Base-by-base conservation (phyloP, 2,113 vertebrate genomes). In the Boleophthalmus pectinirostris region DNA sequence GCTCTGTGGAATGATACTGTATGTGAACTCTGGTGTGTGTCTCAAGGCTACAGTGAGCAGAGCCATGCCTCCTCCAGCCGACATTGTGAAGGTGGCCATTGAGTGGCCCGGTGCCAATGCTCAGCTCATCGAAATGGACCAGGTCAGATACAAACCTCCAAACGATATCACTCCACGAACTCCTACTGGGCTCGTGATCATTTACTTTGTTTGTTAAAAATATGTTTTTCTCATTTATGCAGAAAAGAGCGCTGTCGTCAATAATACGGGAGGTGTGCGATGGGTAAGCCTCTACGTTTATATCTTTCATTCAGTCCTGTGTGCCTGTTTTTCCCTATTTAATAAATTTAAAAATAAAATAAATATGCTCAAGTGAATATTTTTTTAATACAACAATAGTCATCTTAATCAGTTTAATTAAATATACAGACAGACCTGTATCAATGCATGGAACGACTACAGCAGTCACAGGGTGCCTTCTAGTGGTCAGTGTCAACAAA, bases 31-130 rank as follows among this genome's bases (percentile, higher is more conserved):
- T 46, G 20, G 14, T 29, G 29, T 29, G 29, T 29, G 29, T 60
- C 47, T 25, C 89, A 85, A 69, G 65, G 56, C 73, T 66, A 74
- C 60, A 21, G 68, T 58, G 78, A 74, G 16, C 33, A 71, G 68
- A 80, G 82, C 60, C 24, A 99, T 99, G 98, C 97, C 97, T 1
- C 97, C 98, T 2, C 97, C 96, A 0, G 94, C 92, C 2, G 97
- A 99, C 90, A 96, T 98, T 0, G 97, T 99, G 82, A 99, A 99
- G 90, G 97, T 99, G 87, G 98, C 98, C 56, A 96, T 99, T 15
- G 97, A 99, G 77, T 98, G 98, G 97, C 98, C 98, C 0, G 97
- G 97, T 71, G 96, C 97, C 69, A 98, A 98, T 16, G 97, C 97
- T 70, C 98, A 99, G 84, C 95, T 99, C 66, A 96, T 99, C 47